These are phyloP conservation scores for Bufotes viridis DNA, from an alignment of 2,797 vertebrate genomes.

Conservation along the genomic window DNA sequence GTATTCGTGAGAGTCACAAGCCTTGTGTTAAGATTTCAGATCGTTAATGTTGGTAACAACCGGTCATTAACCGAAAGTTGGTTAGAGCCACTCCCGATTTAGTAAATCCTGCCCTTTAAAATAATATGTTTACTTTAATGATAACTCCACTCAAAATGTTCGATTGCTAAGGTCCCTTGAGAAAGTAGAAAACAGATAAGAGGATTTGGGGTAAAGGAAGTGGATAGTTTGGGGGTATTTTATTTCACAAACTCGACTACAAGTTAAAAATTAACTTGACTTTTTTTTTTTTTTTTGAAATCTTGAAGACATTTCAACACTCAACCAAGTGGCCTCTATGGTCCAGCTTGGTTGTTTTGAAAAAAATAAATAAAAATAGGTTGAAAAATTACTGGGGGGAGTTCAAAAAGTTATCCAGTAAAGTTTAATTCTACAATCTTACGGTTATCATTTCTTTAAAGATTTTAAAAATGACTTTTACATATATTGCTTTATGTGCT, in stretches of 20 bases:
- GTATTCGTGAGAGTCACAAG: background rate
- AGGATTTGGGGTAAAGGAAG: background rate
- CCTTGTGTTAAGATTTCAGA: background rate
- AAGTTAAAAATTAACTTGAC: background rate
- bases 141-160: background rate
- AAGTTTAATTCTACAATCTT: background rate
- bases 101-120: background rate
- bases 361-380: background rate
- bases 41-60: background rate
- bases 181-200: background rate
- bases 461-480: background rate
- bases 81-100: background rate
- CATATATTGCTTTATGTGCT: background rate
- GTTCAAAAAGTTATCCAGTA: background rate
- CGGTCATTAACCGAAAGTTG: background rate
- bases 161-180: background rate
- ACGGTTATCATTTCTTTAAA: background rate
- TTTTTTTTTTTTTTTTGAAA: background rate
- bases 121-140: background rate
- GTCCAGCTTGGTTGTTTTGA: background rate
- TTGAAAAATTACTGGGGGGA: background rate
- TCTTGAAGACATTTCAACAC: background rate
- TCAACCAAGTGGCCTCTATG: background rate
- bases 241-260: background rate
- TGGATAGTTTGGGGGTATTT: background rate